These are phyloP conservation scores for Rhinopomastus cyanomelas DNA, from an alignment of 2,113 vertebrate species.

Conservation along the genomic window DNA sequence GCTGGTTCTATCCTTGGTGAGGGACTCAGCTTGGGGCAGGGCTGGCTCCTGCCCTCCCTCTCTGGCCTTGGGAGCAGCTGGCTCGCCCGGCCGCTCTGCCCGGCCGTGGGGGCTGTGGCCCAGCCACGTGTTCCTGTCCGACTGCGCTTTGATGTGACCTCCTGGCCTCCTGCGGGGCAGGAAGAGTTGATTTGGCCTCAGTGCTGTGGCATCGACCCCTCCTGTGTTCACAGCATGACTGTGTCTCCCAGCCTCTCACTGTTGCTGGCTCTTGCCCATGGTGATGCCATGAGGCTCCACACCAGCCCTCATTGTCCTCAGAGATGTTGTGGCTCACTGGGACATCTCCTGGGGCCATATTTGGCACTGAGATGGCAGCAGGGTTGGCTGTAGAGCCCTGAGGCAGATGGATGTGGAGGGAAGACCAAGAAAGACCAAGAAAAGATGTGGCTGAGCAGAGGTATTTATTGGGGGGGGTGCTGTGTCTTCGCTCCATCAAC, in stretches of 20 bases:
- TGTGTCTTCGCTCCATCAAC: fast-evolving
- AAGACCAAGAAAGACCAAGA: neutral
- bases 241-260: neutral
- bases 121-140: fast-evolving
- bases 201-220: fast-evolving
- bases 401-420: fast-evolving
- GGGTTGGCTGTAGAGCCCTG: neutral
- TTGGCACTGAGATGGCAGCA: neutral
- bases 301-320: neutral
- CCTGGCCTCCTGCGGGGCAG: neutral
- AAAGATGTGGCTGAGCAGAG: neutral
- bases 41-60: neutral
- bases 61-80: fast-evolving
- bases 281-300: fast-evolving
- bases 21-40: neutral
- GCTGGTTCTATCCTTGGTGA: fast-evolving
- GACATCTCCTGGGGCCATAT: fast-evolving
- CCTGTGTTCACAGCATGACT: fast-evolving
- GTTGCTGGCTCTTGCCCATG: fast-evolving
- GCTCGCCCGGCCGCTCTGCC: fast-evolving
- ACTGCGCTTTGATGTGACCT: neutral
- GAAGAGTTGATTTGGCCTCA: neutral
- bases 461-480: neutral
- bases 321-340: neutral
- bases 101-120: neutral